Percentiles rank a stretch among this genome's conserved stretches.
phyloP scores from a whole-genome alignment of 2,797 vertebrate species.

The Setipinna tenuifilis region DNA sequence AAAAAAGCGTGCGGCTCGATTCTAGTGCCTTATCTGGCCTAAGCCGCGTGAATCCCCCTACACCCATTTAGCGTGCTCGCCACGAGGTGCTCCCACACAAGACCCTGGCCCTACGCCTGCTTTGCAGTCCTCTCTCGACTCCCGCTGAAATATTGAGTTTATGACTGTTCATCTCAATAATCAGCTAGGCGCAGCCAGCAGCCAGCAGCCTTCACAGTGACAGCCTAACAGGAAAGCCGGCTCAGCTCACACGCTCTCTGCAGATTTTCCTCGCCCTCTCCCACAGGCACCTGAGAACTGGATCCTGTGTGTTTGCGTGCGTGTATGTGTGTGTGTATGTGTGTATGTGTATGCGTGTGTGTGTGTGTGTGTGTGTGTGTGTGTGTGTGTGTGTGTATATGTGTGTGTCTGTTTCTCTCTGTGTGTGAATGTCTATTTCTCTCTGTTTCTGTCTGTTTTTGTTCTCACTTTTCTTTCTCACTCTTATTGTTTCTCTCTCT shows the following conservation, averaged over 20 bases:
- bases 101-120: conserved; percentile 60
- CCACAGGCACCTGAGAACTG: conserved; percentile 44
- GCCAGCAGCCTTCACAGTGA: conserved; percentile 58
- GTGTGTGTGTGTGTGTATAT: too few species aligned
- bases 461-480: not conserved
- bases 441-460: not conserved
- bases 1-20: conserved; percentile 59
- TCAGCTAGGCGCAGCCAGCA: conserved; percentile 64
- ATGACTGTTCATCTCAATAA: conserved; percentile 79
- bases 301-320: not conserved
- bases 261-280: conserved; percentile 38
- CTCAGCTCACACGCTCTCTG: conserved; percentile 58
- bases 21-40: conserved; percentile 73
- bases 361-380: too few species aligned
- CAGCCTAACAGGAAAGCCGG: conserved; percentile 60
- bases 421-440: conserved; percentile 5
- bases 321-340: not conserved
- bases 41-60: conserved; percentile 74
- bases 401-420: too few species aligned
- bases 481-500: not conserved
- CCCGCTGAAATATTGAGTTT: conserved; percentile 72
- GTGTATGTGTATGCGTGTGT: conserved; percentile 36
- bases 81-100: conserved; percentile 60
- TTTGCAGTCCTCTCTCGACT: conserved; percentile 69
- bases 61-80: conserved; percentile 74